Percentiles rank a stretch among this genome's conserved stretches.
These are phyloP conservation scores for Pithecia hirsuta DNA, from an alignment of 2,797 vertebrate species.

Conservation along the genomic window DNA sequence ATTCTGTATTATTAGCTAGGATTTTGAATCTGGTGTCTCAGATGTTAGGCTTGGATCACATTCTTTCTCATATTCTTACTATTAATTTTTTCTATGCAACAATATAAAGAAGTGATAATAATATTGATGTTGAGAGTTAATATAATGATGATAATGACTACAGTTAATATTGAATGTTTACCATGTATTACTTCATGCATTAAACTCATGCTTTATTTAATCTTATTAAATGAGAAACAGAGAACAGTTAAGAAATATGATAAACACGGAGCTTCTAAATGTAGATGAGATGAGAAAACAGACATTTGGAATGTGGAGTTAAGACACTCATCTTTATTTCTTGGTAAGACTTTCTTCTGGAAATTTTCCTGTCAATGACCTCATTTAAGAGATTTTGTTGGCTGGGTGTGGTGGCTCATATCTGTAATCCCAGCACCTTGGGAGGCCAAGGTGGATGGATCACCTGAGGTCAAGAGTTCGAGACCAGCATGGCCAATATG, in stretches of 20 bases:
- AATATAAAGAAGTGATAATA: background rate
- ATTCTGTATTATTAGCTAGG: background rate
- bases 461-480: rapidly evolving
- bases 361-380: background rate
- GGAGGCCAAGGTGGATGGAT: no score
- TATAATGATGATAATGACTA: background rate
- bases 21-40: background rate
- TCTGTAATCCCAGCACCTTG: no score
- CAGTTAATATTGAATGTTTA: background rate
- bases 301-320: background rate
- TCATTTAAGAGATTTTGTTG: background rate
- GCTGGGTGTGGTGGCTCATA: rapidly evolving
- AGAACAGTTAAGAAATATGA: background rate
- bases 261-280: background rate
- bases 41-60: background rate
- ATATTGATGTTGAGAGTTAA: background rate
- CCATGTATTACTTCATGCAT: background rate
- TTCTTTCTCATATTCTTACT: background rate
- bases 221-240: slow-evolving; percentile 13
- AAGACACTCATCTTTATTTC: background rate
- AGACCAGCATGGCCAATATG: no score
- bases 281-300: background rate
- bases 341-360: background rate
- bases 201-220: background rate
- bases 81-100: background rate